phyloP scores from a whole-genome alignment of 2,888 invertebrate genomes.

The Linyphia triangularis region DNA sequence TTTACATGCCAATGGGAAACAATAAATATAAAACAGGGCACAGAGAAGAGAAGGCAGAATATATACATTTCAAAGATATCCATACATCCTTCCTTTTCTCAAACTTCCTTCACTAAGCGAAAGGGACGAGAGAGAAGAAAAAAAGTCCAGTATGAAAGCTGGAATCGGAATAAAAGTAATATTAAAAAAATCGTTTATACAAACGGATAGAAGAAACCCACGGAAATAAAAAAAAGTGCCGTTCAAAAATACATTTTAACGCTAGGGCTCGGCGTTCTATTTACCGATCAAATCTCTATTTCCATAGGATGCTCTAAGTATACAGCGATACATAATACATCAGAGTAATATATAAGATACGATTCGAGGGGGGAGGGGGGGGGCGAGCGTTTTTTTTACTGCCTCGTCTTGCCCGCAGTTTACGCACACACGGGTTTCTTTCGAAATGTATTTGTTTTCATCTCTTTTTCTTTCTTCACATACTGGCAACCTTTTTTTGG shows the following conservation, averaged over 20 bases:
- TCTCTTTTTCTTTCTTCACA: background rate
- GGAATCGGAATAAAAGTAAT: constrained; percentile 24
- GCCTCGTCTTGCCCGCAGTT: constrained; percentile 4
- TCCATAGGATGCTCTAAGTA: constrained; percentile 64
- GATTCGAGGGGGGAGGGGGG: constrained; percentile 26
- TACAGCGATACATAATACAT: constrained; percentile 74
- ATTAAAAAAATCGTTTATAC: constrained; percentile 54
- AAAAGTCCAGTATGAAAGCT: constrained; percentile 35
- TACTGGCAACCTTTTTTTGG: background rate
- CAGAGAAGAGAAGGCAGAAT: constrained; percentile 7
- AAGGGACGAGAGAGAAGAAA: background rate
- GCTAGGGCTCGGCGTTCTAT: constrained; percentile 53
- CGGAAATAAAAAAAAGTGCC: constrained; percentile 17
- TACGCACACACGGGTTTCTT: constrained; percentile 53
- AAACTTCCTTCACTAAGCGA: constrained; percentile 54
- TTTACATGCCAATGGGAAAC: constrained; percentile 70
- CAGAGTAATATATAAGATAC: constrained; percentile 69
- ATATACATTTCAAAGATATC: constrained; percentile 37
- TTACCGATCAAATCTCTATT: constrained; percentile 75
- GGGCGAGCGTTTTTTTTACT: background rate
- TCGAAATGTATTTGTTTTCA: constrained; percentile 41
- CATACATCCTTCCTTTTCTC: constrained; percentile 19
- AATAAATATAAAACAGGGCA: constrained; percentile 62
- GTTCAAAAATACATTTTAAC: constrained; percentile 74
- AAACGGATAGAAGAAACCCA: constrained; percentile 30